Conservation (phyloP, 2,888 invertebrate genomes). For the Atrina japonica region DNA sequence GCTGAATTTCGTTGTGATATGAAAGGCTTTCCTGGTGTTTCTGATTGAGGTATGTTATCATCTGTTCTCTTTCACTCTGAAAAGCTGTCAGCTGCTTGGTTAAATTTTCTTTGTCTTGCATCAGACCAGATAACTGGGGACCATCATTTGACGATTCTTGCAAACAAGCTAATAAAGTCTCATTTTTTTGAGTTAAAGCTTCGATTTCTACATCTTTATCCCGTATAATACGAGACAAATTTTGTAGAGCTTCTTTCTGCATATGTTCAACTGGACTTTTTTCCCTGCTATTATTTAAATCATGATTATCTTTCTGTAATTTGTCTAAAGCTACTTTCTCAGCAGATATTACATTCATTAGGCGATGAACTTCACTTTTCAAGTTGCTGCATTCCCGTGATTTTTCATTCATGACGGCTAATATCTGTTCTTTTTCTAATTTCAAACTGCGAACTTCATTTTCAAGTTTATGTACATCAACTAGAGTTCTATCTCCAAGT, state of each 20-base stretch:
- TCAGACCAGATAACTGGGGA: constrained; percentile 59
- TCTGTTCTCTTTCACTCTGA: constrained; percentile 80
- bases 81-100: constrained; percentile 85
- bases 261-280: constrained; percentile 78
- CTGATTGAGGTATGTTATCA: constrained; percentile 84
- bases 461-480: constrained; percentile 73
- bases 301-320: constrained; percentile 78
- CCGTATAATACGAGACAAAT: constrained; percentile 79
- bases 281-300: constrained; percentile 74
- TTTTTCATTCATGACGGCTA: constrained; percentile 80
- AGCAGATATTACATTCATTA: constrained; percentile 79
- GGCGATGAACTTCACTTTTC: constrained; percentile 79
- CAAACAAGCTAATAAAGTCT: constrained; percentile 77
- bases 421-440: constrained; percentile 79
- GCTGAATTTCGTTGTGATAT: constrained; percentile 92
- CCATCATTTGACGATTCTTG: constrained; percentile 71
- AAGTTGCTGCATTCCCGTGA: constrained; percentile 78
- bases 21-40: constrained; percentile 93
- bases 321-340: constrained; percentile 78
- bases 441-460: constrained; percentile 71
- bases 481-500: constrained; percentile 62
- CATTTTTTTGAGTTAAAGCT: constrained; percentile 79
- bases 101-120: constrained; percentile 79
- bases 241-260: constrained; percentile 80
- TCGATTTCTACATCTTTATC: constrained; percentile 82